phyloP scores from a whole-genome alignment of 2,888 invertebrate species.

The Diadegma fenestrale region DNA sequence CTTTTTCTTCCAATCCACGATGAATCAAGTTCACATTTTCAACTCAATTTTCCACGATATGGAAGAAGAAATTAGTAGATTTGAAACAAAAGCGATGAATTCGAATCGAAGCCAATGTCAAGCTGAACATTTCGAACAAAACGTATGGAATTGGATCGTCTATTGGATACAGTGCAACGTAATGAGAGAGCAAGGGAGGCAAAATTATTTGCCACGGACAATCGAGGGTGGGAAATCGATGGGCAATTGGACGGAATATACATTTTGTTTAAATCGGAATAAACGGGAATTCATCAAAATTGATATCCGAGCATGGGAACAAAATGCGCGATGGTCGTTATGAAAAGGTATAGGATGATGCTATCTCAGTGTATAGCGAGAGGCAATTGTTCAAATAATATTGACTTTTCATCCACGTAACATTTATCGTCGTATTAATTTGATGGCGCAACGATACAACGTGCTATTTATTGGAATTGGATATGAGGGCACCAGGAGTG shows the following conservation, averaged over 20 bases:
- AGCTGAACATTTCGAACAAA: neutral
- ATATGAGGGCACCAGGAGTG: slow-evolving; percentile 5
- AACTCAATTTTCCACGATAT: neutral
- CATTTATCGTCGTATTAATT: slow-evolving; percentile 2
- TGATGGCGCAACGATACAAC: neutral
- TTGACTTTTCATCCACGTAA: neutral
- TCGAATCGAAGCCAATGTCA: neutral
- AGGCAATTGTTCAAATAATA: neutral
- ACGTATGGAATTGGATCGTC: neutral
- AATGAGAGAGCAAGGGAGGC: neutral
- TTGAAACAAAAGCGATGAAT: neutral
- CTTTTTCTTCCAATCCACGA: neutral
- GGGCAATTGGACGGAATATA: neutral
- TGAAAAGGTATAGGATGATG: neutral
- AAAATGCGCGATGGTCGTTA: neutral
- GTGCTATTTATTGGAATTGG: neutral
- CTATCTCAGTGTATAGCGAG: neutral
- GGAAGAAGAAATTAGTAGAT: neutral
- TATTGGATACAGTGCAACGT: neutral
- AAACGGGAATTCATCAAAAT: neutral
- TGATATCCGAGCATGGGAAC: neutral
- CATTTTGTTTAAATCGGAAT: neutral
- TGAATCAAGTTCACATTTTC: neutral
- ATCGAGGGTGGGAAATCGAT: neutral
- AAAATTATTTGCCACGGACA: neutral